phyloP scores from a whole-genome alignment of 2,797 vertebrate genomes.

The Oreochromis mossambicus region DNA sequence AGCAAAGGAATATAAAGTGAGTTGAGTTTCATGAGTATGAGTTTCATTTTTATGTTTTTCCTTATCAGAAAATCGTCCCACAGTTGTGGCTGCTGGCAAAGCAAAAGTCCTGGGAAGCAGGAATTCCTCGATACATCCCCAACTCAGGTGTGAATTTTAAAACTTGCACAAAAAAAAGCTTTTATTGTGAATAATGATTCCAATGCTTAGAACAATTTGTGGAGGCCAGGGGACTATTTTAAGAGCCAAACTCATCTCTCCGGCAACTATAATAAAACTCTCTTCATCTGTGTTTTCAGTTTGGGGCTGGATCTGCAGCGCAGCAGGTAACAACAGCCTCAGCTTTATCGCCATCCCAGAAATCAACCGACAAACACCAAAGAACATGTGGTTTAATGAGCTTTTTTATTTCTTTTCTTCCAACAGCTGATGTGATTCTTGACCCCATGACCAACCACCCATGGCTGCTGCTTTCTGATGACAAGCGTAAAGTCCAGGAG shows the following conservation, averaged over 20 bases:
- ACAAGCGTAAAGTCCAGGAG: conserved; percentile 71
- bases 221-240: neutral
- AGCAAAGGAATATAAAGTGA: neutral
- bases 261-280: neutral
- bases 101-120: conserved; percentile 74
- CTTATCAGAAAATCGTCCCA: conserved; percentile 56
- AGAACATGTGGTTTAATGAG: neutral
- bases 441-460: conserved; percentile 71
- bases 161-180: neutral
- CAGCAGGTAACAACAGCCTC: conserved; percentile 47
- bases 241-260: neutral
- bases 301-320: conserved; percentile 75
- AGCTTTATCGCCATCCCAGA: neutral
- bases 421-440: conserved; percentile 66
- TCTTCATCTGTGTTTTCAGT: conserved; percentile 56
- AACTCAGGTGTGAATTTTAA: conserved; percentile 64
- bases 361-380: neutral
- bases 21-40: neutral
- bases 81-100: conserved; percentile 76
- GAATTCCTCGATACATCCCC: conserved; percentile 73
- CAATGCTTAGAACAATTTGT: neutral
- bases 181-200: neutral
- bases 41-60: neutral
- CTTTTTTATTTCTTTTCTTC: neutral
- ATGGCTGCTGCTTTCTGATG: conserved; percentile 73